Base-by-base conservation (phyloP, 2,113 vertebrate genomes). In the Oenanthe melanoleuca region DNA sequence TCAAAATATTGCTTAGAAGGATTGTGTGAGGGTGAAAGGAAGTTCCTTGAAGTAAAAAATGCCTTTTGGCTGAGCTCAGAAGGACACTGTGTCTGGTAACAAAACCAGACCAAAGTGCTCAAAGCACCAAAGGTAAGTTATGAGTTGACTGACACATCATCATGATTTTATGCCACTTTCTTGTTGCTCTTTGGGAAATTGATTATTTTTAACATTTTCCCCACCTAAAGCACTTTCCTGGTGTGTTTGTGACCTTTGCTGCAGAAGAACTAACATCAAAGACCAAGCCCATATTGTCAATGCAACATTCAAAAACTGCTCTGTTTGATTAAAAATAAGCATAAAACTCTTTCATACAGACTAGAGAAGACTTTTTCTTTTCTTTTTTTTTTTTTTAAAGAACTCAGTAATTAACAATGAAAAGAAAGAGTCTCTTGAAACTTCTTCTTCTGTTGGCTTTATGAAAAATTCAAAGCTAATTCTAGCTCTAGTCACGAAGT, bases 381-480 rank as follows among this genome's bases (percentile, higher is more conserved):
- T 64, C 31, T 55, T 56, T 44, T 72, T 57, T 14, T 57, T 61
- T 65, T 74, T 79, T 23, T 42, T 21, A 3, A 70, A 50, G 24
- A 86, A 56, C 77, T 59, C 22, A 1, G 70, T 89, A 92, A 95
- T 89, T 95, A 95, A 94, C 78, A 89, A 80, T 69, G 89, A 89
- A 94, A 96, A 92, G 92, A 95, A 94, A 92, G 91, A 92, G 78
- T 64, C 55, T 91, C 93, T 95, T 91, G 80, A 96, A 95, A 94
- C 49, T 69, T 71, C 70, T 73, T 93, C 88, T 75, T 92, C 61
- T 34, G 52, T 71, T 95, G 67, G 91, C 61, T 86, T 93, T 89
- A 92, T 93, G 89, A 88, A 95, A 95, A 91, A 92, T 88, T 92
- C 85, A 83, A 84, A 90, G 85, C 70, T 95, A 93, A 90, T 90